These are phyloP conservation scores for Drosophila ananassae DNA, from an alignment of 1,140 invertebrate genomes.

Conservation along the genomic window DNA sequence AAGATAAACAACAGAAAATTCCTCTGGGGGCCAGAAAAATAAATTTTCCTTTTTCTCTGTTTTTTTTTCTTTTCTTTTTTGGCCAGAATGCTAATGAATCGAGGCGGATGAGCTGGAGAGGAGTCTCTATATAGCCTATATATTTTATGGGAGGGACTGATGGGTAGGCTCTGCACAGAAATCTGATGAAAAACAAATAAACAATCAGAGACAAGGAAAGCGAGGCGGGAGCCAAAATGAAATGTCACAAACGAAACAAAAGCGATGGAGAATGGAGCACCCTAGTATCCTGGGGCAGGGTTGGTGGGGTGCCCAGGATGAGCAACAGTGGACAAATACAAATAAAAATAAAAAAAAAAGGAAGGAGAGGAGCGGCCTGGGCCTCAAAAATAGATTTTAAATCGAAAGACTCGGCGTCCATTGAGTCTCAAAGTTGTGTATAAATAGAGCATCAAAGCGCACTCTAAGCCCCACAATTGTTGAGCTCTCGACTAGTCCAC, in stretches of 20 bases:
- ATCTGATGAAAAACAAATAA: conserved; percentile 70
- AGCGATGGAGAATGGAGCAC: conserved; percentile 2
- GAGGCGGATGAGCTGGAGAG: not conserved
- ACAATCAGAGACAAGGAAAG: conserved; percentile 52
- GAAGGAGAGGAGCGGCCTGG: not conserved
- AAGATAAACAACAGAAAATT: conserved; percentile 54
- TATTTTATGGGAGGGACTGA: not conserved
- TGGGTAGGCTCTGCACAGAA: conserved; percentile 18
- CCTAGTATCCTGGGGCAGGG: not conserved
- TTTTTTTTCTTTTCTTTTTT: conserved; percentile 9
- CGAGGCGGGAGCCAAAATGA: conserved; percentile 17
- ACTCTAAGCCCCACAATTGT: not conserved
- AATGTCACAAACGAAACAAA: conserved; percentile 41
- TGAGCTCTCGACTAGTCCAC: no score
- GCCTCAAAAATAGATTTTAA: conserved; percentile 1
- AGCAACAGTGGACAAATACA: not conserved
- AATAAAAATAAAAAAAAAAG: not conserved
- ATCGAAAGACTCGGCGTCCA: not conserved
- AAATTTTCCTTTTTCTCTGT: conserved; percentile 14
- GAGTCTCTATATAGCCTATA: conserved; percentile 2
- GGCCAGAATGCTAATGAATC: conserved; percentile 67
- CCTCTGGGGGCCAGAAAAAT: conserved; percentile 26
- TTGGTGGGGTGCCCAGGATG: not conserved
- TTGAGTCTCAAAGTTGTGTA: not conserved
- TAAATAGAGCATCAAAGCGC: conserved; percentile 3